Evolutionary conservation across 2,888 invertebrate species (phyloP), one percentile per base, ranked within the genome.

Genomic region (Macrosiphum euphorbiae): DNA sequence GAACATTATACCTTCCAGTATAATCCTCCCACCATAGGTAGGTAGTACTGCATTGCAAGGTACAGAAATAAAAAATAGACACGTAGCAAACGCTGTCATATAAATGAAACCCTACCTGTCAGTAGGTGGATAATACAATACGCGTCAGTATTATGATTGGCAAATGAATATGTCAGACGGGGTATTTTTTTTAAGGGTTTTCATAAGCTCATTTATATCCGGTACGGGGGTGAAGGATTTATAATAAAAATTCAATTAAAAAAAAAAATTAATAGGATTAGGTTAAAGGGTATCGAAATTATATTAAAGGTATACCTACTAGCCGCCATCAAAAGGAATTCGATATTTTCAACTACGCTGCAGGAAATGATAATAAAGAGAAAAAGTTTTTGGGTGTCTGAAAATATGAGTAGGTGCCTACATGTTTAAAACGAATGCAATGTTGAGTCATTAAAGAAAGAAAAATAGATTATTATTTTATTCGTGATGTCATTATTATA

Each of bases 231-330:
- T 52, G 93, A 41, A 94, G 90, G 90, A 90, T 94, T 90, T 87
- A 78, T 92, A 88, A 55, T 67, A 94, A 90, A 94, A 94, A 94
- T 94, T 94, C 94, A 94, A 94, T 90, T 94, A 94, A 94, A 94
- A 94, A 92, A 91, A 92, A 94, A 94, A 87, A 94, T 94, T 94
- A 94, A 94, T 90, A 94, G 94, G 94, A 94, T 94, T 93, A 90
- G n/a, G 67, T 44, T 90, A 90, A 90, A 90, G 86, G 86, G 90
- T 86, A 90, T 90, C 90, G 41, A 94, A 94, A 90, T 94, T 94
- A 67, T 94, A 86, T 41, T 90, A 50, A 84, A 86, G 85, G 90
- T 90, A 85, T 61, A 90, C 44, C 44, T 44, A 44, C 35, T 41
- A 67, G 41, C 94, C 94, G 87, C 61, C 90, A 20, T 78, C 78